A percentile compares a stretch with the other conserved stretches of the same genome.
These are phyloP conservation scores for Petrocephalus zakoni DNA, from an alignment of 2,113 vertebrate genomes.

Conservation along the genomic window DNA sequence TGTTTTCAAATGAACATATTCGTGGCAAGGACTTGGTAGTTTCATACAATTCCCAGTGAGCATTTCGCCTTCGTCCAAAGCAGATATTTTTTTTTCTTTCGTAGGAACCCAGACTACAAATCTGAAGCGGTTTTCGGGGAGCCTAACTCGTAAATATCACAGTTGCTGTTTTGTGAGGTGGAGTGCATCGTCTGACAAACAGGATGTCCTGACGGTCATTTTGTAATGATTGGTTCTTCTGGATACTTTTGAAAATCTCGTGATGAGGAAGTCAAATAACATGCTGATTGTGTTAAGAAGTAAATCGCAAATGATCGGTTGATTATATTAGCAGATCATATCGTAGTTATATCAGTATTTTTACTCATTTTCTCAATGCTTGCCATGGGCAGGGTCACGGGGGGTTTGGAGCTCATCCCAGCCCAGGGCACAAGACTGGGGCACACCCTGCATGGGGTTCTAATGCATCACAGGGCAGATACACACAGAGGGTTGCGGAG, in stretches of 20 bases:
- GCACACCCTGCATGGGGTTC: not conserved
- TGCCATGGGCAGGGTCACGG: not conserved
- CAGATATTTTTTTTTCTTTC: not conserved
- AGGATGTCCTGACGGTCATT: not conserved
- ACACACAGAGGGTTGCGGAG: not conserved
- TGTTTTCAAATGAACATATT: conserved; percentile 11
- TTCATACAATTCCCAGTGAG: conserved; percentile 10
- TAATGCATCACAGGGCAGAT: not conserved
- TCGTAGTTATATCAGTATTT: not conserved
- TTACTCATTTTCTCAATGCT: not conserved
- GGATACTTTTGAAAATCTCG: not conserved
- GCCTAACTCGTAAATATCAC: not conserved
- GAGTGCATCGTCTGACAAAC: not conserved
- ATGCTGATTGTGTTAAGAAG: not conserved
- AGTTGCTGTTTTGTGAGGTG: not conserved
- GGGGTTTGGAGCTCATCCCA: not conserved
- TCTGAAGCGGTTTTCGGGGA: not conserved
- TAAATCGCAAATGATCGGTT: not conserved
- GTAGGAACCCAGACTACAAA: not conserved
- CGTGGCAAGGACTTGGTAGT: not conserved
- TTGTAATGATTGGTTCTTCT: not conserved
- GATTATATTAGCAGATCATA: not conserved
- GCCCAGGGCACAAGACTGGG: not conserved
- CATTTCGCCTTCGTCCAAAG: not conserved
- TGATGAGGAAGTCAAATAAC: not conserved